Base-by-base conservation (phyloP, 2,888 invertebrate genomes). In the Lacanobia wlatinum region DNA sequence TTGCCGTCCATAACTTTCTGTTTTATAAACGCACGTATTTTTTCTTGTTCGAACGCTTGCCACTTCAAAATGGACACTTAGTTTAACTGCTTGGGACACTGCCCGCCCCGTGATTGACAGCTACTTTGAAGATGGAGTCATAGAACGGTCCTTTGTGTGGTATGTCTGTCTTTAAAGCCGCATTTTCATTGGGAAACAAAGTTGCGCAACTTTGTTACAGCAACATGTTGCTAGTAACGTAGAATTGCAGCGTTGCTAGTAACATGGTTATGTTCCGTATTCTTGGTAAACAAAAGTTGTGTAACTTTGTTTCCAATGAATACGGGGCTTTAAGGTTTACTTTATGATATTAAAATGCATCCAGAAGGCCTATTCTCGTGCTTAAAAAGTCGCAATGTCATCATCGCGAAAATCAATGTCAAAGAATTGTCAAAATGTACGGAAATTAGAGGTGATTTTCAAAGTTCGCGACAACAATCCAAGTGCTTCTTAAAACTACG, bases 41-140 rank as follows among this genome's bases (percentile, higher is more conserved):
- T 81, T 76, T 84, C 77, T 80, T 83, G 76, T 79, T 76, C 55
- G 55, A 82, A 80, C 76, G 83, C 78, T 82, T 81, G 55, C 82
- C 62, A 60, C 80, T 58, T 66, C 70, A 55, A 67, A 66, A 72
- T 73, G 72, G 82, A 84, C 64, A 74, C 62, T 79, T 83, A 82
- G 82, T 73, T 70, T 73, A 66, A 73, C 73, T 53, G 78, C 75
- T 83, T 85, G 84, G 83, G 61, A 64, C 58, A 70, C 70, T 68
- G 67, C 70, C 50, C 72, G 53, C 0, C 72, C 80, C 10, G 58
- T 70, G 58, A 71, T 63, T 23, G 75, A 75, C 53, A 70, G 46
- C 78, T 72, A 75, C 70, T 59, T 61, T 63, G 75, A 82, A 63
- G 81, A 84, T 18, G 80, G 73, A 58, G 65, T 69, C 59, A 21